phyloP scores from a whole-genome alignment of 2,113 vertebrate species.

The Callospermophilus lateralis region DNA sequence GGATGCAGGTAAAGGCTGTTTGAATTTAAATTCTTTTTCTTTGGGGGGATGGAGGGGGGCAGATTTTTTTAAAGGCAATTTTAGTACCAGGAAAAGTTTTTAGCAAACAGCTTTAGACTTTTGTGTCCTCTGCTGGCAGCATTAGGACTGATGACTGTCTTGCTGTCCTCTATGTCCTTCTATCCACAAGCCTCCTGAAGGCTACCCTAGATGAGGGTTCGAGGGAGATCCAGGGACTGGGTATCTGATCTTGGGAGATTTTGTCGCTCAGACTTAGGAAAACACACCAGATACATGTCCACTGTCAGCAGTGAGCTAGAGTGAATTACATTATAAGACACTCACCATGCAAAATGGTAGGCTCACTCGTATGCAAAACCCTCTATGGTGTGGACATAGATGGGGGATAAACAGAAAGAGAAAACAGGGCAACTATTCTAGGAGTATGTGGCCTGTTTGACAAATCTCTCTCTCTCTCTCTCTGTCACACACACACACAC shows the following conservation, averaged over 20 bases:
- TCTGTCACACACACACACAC: not conserved
- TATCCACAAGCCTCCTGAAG: not conserved
- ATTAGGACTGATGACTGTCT: not conserved
- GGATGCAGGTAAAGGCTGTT: conserved; percentile 79
- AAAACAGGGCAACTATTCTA: not conserved
- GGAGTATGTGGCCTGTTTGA: not conserved
- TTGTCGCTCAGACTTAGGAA: not conserved
- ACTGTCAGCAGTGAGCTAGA: not conserved
- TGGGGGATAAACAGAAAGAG: not conserved
- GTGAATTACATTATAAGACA: not conserved
- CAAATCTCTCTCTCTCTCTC: not conserved
- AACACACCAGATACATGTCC: not conserved
- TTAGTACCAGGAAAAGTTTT: conserved; percentile 72
- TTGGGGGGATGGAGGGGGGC: conserved; percentile 18
- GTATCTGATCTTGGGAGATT: not conserved
- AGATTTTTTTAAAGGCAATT: conserved; percentile 72
- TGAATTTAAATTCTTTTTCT: conserved; percentile 83
- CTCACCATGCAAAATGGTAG: not conserved
- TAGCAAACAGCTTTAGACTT: conserved; percentile 66
- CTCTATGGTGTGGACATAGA: not conserved
- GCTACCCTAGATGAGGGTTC: not conserved
- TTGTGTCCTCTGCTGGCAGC: not conserved
- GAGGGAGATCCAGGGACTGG: not conserved
- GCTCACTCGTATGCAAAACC: not conserved
- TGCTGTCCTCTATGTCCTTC: not conserved